Base-by-base conservation (phyloP, 1,140 invertebrate species). In the Lasioglossum albipes region DNA sequence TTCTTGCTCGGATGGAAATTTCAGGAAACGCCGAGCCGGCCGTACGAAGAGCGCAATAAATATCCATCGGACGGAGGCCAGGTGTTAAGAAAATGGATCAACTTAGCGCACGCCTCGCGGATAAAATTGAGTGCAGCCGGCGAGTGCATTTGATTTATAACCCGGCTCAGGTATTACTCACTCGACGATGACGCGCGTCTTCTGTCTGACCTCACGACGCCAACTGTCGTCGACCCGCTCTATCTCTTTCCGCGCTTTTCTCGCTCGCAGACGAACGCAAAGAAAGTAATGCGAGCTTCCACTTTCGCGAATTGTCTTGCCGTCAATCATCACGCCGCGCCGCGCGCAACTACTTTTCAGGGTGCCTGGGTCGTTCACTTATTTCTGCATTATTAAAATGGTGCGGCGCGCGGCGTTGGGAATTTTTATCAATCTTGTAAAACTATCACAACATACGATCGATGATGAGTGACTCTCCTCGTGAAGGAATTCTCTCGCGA, bases 81-180 rank as follows among this genome's bases (percentile, higher is more conserved):
- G 77, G 77, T 79, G 77, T 49, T 79, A 79, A 79, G 77, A 79
- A 79, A 79, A 79, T 74, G 71, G 77, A 79, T 79, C 77, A 79
- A 74, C 70, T 79, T 74, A 74, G 71, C 36, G 36, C 45, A 71
- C 74, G 52, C 52, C 45, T 2, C 70, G 70, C 77, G 77, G 77
- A 79, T 79, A 79, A 79, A 79, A 79, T 79, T 79, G 77, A 79
- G 71, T 67, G 77, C 77, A 67, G 70, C 52, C 62, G 71, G 71
- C 62, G 61, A 79, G 77, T 73, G 77, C 62, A 71, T 79, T 79
- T 79, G 77, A 79, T 79, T 74, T 79, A 79, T 79, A 74, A 71
- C 70, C 62, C 71, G 70, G 73, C 73, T 20, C 70, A 52, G 71
- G 54, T 79, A 79, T 79, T 79, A 79, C 77, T 79, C 77, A 79